Base-by-base conservation (phyloP, 2,113 vertebrate genomes). In the Calidris pugnax region DNA sequence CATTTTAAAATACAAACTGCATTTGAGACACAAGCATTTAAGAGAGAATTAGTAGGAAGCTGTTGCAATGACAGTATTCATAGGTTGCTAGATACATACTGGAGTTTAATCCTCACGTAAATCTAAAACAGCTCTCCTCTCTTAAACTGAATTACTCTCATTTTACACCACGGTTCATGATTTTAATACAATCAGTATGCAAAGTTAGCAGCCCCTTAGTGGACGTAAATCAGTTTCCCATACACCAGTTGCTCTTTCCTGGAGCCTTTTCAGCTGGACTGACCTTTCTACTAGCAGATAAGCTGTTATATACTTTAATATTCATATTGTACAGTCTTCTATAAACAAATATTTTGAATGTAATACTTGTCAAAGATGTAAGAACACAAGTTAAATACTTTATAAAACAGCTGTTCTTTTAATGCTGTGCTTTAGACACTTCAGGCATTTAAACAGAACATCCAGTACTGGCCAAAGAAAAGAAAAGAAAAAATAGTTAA, bases 351-450 rank as follows among this genome's bases (percentile, higher is more conserved):
- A 81, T 76, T 95, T 93, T 96, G 14, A 87, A 48, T 81, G 15
- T 60, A 84, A 78, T 55, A 90, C 48, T 95, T 92, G 92, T 91
- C 89, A 95, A 83, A 90, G 16, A 87, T 57, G 11, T 68, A 87
- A 95, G 91, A 85, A 85, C 37, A 62, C 28, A 35, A 87, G 81
- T 91, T 85, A 90, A 87, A 45, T 87, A 87, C 78, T 93, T 93
- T 71, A 87, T 77, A 83, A 93, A 93, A 73, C 91, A 97, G 87
- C 93, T 97, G 94, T 80, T 91, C 55, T 95, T 97, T 87, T 69
- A 93, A 50, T 39, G 14, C 37, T 71, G 10, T 82, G n/a, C n/a
- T 94, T 85, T 85, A 80, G 85, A 87, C 37, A 41, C 60, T 92
- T 85, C 75, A 87, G 76, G 17, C 63, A 67, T 90, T 96, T 92